phyloP scores from a whole-genome alignment of 2,797 vertebrate genomes.

The Arnoldichthys spilopterus region DNA sequence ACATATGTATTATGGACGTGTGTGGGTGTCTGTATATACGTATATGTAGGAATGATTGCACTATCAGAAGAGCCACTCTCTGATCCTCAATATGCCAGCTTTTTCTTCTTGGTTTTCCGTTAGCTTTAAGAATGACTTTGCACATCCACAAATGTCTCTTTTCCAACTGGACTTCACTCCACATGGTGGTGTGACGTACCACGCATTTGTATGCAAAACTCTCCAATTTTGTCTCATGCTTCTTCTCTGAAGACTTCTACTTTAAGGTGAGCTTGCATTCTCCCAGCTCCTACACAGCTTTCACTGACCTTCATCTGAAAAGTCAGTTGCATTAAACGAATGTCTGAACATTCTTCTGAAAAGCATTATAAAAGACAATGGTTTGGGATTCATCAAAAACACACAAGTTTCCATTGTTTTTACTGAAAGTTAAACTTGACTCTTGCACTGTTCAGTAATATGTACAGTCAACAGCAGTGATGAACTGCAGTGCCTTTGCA shows the following conservation, averaged over 20 bases:
- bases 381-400: too few relatives aligned
- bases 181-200: background rate
- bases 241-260: background rate
- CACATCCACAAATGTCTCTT: background rate
- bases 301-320: background rate
- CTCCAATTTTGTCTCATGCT: too few relatives aligned
- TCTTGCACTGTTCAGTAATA: constrained; percentile 7
- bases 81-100: background rate
- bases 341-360: too few relatives aligned
- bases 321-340: too few relatives aligned
- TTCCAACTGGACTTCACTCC: background rate
- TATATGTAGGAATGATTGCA: background rate
- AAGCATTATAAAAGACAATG: too few relatives aligned
- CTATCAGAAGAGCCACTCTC: constrained; percentile 4
- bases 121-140: constrained; percentile 7
- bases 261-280: background rate
- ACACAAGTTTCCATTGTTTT: too few relatives aligned
- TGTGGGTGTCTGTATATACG: constrained; percentile 1
- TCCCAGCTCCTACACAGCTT: too few relatives aligned
- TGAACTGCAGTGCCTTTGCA: constrained; percentile 23
- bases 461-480: background rate
- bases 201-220: background rate
- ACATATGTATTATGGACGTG: background rate
- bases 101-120: background rate
- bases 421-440: too few relatives aligned